These are phyloP conservation scores for Caenorhabditis parvicauda DNA, from an alignment of 2,888 invertebrate species.

Conservation along the genomic window DNA sequence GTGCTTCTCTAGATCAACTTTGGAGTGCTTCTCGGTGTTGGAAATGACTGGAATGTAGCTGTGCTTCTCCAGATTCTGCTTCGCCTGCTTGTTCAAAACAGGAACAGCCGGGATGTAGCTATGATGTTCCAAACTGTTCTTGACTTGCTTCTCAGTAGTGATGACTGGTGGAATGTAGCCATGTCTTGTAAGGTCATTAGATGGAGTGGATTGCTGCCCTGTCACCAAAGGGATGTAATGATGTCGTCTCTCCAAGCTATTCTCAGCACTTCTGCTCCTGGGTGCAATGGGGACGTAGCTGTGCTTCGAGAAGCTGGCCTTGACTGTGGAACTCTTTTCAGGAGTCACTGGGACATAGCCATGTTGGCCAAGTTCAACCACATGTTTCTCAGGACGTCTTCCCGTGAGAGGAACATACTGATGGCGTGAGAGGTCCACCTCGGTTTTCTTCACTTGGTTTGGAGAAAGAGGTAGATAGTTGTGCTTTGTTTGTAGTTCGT, in stretches of 20 bases:
- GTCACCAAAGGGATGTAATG: constrained; percentile 8
- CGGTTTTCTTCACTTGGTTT: too few relatives aligned
- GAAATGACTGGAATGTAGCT: not conserved
- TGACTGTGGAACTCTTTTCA: too few relatives aligned
- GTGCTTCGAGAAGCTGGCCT: not conserved
- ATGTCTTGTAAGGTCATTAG: constrained; percentile 11
- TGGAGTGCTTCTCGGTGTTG: not conserved
- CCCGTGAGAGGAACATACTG: constrained; percentile 11
- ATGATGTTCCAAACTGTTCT: constrained; percentile 13
- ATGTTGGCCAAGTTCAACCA: constrained; percentile 11
- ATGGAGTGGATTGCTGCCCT: constrained; percentile 1
- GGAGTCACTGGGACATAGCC: constrained; percentile 14
- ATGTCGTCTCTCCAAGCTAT: constrained; percentile 8
- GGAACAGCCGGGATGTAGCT: constrained; percentile 24
- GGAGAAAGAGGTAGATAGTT: too few relatives aligned
- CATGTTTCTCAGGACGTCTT: constrained; percentile 6
- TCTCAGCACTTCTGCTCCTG: not conserved
- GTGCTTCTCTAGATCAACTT: too few relatives aligned
- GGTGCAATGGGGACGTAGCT: not conserved
- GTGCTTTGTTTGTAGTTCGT: not conserved
- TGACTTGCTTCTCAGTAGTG: constrained; percentile 5
- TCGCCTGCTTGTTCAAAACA: constrained; percentile 12
- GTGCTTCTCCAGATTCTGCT: constrained; percentile 16
- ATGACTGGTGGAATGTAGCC: constrained; percentile 14
- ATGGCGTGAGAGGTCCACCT: constrained; percentile 5